Evolutionary conservation across 2,888 invertebrate genomes (phyloP).

Genomic region (Nebria brevicollis): DNA sequence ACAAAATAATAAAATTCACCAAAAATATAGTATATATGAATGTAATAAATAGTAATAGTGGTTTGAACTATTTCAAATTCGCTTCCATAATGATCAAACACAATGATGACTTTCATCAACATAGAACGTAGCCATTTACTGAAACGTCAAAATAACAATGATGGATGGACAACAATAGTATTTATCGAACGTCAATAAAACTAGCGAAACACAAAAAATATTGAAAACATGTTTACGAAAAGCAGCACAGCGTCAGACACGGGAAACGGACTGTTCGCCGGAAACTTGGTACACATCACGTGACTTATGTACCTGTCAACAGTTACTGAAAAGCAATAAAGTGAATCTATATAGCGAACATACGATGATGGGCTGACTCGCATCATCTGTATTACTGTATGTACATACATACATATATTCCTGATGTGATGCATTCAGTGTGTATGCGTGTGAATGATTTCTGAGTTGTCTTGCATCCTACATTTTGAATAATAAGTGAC

Average conservation of each 20-base stretch:
- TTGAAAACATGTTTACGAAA: conserved; percentile 1
- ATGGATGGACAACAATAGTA: neutral
- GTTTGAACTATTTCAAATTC: too few species aligned
- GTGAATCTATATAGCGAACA: neutral
- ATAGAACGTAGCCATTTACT: neutral
- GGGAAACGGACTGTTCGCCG: conserved; percentile 5
- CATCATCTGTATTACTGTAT: neutral
- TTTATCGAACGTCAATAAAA: neutral
- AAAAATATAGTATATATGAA: too few species aligned
- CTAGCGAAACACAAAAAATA: neutral
- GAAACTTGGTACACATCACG: conserved; percentile 9
- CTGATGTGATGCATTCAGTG: neutral
- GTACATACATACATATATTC: neutral
- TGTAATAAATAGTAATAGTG: too few species aligned
- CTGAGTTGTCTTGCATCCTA: neutral
- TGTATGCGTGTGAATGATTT: conserved; percentile 3
- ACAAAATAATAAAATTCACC: too few species aligned
- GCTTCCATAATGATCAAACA: too few species aligned
- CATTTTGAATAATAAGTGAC: conserved; percentile 4
- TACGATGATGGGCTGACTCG: too few species aligned
- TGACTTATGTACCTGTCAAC: conserved; percentile 3
- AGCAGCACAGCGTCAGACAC: neutral
- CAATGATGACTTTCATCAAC: too few species aligned
- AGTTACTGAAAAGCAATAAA: conserved; percentile 3
- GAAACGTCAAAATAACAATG: neutral